These are phyloP conservation scores for Pagetopsis macropterus DNA, from an alignment of 2,797 vertebrate genomes.

Conservation along the genomic window DNA sequence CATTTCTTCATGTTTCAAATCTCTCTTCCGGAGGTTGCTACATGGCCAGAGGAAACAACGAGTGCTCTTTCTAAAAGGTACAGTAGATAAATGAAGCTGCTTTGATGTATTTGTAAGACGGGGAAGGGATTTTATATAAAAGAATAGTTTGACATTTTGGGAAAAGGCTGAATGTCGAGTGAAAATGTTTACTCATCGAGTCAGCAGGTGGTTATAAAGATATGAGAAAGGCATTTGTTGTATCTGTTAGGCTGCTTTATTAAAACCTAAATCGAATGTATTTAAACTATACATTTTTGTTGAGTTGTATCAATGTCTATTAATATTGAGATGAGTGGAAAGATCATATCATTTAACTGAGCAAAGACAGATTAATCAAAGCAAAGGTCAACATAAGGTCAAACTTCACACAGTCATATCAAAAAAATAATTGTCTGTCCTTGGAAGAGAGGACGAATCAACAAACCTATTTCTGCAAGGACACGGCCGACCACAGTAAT, in stretches of 20 bases:
- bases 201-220: background rate
- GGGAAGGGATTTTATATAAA: background rate
- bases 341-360: background rate
- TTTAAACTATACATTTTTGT: background rate
- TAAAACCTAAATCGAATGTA: background rate
- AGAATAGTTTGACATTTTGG: background rate
- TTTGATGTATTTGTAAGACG: background rate
- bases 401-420: background rate
- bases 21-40: background rate
- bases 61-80: background rate
- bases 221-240: background rate
- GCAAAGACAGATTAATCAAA: background rate
- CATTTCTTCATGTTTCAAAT: background rate
- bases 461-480: background rate
- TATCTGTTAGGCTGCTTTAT: background rate
- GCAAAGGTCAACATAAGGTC: background rate
- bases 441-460: background rate
- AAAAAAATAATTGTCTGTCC: background rate
- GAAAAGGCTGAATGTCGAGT: background rate
- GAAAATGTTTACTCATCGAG: background rate
- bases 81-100: background rate
- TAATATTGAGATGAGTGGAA: background rate
- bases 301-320: background rate
- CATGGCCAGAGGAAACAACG: background rate
- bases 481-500: slow-evolving; percentile 4